Conservation (phyloP, 2,113 vertebrate genomes). For the Nothoprocta perdicaria region DNA sequence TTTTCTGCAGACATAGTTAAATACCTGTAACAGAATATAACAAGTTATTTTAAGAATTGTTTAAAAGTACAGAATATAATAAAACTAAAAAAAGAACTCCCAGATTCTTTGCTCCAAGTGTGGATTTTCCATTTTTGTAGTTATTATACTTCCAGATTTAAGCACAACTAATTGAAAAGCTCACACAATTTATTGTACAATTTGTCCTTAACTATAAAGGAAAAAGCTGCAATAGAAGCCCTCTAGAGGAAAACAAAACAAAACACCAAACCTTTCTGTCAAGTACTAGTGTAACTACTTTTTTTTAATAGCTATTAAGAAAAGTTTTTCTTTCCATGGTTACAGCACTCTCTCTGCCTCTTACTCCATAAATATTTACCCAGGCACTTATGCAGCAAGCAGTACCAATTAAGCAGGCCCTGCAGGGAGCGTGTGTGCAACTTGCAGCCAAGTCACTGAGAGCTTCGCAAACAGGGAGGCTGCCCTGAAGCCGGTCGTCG, state of each 20-base stretch:
- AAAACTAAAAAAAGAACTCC: not conserved
- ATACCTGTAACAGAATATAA: slow-evolving; percentile 69
- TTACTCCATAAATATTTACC: slow-evolving; percentile 62
- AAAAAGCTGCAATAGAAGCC: not conserved
- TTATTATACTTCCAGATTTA: not conserved
- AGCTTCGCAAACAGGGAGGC: not conserved
- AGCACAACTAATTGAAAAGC: not conserved
- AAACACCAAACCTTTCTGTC: not conserved
- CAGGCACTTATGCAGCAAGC: slow-evolving; percentile 35
- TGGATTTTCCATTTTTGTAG: not conserved
- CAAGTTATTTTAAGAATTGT: not conserved
- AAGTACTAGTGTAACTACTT: slow-evolving; percentile 4
- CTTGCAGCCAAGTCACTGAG: slow-evolving; percentile 17
- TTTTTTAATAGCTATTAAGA: not conserved
- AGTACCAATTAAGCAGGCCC: slow-evolving; percentile 16
- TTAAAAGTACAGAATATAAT: not conserved
- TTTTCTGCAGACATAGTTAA: slow-evolving; percentile 80
- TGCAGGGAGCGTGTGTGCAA: not conserved
- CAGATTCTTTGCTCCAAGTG: not conserved
- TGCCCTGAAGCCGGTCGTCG: not conserved
- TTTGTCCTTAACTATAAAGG: not conserved
- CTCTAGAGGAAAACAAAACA: not conserved
- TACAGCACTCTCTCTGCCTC: slow-evolving; percentile 46
- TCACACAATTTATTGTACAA: not conserved
- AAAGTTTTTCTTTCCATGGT: slow-evolving; percentile 33